Percentiles rank a stretch among this genome's conserved stretches.
These are phyloP conservation scores for Plagiodera versicolora DNA, from an alignment of 2,888 invertebrate species.

Conservation along the genomic window DNA sequence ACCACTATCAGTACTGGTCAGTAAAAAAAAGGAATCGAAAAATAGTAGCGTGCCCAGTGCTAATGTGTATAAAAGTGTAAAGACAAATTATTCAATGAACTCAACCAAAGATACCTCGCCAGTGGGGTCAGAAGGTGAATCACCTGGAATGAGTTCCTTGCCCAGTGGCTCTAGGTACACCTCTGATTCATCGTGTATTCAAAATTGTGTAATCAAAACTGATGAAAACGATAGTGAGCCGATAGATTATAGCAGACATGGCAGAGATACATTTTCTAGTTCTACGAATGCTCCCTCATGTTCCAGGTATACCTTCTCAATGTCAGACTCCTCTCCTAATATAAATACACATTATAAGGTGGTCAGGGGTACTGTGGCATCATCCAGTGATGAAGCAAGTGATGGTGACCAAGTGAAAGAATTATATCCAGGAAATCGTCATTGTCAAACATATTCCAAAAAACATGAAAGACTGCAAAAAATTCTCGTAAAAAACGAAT, in stretches of 20 bases:
- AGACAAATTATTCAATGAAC: neutral
- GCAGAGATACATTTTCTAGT: constrained; percentile 10
- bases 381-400: constrained; percentile 8
- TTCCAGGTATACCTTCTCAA: constrained; percentile 22
- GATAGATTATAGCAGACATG: neutral
- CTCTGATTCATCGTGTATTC: constrained; percentile 10
- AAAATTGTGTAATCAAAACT: neutral
- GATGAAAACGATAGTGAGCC: neutral
- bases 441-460: constrained; percentile 14
- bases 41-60: constrained; percentile 18
- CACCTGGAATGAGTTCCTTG: neutral
- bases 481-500: constrained; percentile 29
- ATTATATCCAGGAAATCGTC: constrained; percentile 15
- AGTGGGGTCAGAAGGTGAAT: constrained; percentile 8
- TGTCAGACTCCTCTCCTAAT: constrained; percentile 5
- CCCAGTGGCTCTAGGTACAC: constrained; percentile 24
- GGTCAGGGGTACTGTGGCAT: neutral
- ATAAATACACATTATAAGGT: neutral
- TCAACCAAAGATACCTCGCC: constrained; percentile 17
- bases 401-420: constrained; percentile 24
- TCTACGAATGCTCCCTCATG: constrained; percentile 22
- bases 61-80: constrained; percentile 1
- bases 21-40: constrained; percentile 17
- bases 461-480: constrained; percentile 25
- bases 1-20: constrained; percentile 27